Evolutionary conservation across 2,797 vertebrate species (phyloP).

Genomic region (Carduelis carduelis): DNA sequence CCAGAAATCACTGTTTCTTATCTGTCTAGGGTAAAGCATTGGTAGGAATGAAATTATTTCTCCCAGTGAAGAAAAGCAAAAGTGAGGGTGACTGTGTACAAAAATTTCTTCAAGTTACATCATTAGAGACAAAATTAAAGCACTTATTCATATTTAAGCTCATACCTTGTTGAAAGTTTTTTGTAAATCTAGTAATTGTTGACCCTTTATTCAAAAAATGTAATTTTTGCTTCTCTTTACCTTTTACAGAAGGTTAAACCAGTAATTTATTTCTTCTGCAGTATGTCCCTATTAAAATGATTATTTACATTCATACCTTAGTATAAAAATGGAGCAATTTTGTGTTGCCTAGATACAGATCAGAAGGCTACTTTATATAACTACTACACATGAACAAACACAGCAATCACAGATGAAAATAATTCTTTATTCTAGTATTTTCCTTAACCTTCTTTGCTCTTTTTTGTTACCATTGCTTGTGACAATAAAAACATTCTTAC

Average conservation of each 20-base stretch:
- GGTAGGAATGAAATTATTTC: neutral
- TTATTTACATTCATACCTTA: neutral
- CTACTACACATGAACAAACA: neutral
- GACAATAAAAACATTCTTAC: neutral
- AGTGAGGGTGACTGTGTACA: neutral
- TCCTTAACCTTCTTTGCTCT: neutral
- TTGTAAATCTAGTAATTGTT: neutral
- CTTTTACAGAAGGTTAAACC: neutral
- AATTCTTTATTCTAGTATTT: neutral
- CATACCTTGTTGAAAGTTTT: neutral
- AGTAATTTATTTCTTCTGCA: neutral
- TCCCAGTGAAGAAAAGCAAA: neutral
- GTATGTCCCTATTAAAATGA: neutral
- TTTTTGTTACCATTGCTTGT: neutral
- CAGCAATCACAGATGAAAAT: neutral
- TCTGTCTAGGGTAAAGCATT: neutral
- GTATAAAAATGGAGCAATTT: neutral
- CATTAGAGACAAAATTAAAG: neutral
- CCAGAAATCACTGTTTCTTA: neutral
- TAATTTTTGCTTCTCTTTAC: neutral
- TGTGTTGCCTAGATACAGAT: slow-evolving; percentile 10
- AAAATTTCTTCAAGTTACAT: neutral
- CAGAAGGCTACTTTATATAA: neutral
- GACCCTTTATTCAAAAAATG: neutral
- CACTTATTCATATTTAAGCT: neutral